Base-by-base conservation (phyloP, 2,113 vertebrate genomes). In the Pardalotus punctatus region DNA sequence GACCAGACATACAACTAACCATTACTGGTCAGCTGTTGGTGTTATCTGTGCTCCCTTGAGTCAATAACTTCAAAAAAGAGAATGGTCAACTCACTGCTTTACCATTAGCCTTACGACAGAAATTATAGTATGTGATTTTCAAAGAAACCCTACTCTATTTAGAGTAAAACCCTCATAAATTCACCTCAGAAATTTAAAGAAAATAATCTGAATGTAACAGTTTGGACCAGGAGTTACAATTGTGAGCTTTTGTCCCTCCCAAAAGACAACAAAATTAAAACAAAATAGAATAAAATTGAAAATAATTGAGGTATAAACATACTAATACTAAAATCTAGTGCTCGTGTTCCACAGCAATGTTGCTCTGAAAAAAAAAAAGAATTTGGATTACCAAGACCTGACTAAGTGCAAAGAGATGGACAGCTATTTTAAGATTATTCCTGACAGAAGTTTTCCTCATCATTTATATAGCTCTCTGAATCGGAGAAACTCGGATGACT, bases 181-280 rank as follows among this genome's bases (percentile, higher is more conserved):
- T 76, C 13, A 17, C 5, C 15, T 53, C 27, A 74, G 22, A 81
- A 80, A 27, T 22, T 33, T 69, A 65, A 72, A 14, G 17, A 62
- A 72, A 53, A 74, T 15, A 65, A 12, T 42, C 48, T 36, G 22
- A 76, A 87, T 20, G 1, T 25, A 85, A 71, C 8, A 18, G 14
- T 45, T 80, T 62, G 77, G 5, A 64, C 23, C 21, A 69, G 18
- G 14, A 66, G 6, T 31, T 56, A 71, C 4, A 35, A 56, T 76
- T 72, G 6, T 24, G 19, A 74, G n/a, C 5, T 6, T 20, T 10
- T 5, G 8, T 13, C 1, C 7, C 5, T 9, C 1, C 0, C 4
- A 53, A 58, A 72, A 86, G 28, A 51, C 1, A 2, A 62, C 8
- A 62, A 79, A 82, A 33, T 33, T 47, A 25, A 21, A 78, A 62